A percentile compares a stretch with the other conserved stretches of the same genome.
phyloP scores from a whole-genome alignment of 2,797 vertebrate species.

The Lycodopsis pacificus region DNA sequence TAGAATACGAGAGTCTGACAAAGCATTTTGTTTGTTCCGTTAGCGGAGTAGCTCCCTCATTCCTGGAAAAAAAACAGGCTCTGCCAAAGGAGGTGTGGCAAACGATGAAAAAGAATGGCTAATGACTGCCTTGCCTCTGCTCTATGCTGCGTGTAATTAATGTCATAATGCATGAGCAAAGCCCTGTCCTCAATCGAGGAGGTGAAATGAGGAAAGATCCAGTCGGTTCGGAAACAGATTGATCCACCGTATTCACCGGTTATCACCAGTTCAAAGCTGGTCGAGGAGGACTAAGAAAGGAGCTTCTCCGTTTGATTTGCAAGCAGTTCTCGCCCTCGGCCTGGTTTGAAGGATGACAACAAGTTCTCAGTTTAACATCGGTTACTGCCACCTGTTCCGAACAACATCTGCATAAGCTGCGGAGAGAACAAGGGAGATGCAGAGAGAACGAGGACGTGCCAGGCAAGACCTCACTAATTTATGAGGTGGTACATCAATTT shows the following conservation, averaged over 20 bases:
- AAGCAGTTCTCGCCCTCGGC: conserved; percentile 17
- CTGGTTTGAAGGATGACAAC: conserved; percentile 35
- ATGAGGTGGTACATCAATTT: conserved; percentile 20
- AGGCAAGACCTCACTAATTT: conserved; percentile 30
- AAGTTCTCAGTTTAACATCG: conserved; percentile 28
- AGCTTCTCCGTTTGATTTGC: conserved; percentile 22
- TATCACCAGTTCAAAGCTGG: conserved; percentile 21
- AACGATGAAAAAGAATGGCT: conserved; percentile 55
- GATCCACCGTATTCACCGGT: conserved; percentile 30
- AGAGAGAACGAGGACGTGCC: neutral
- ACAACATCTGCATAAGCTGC: conserved; percentile 31
- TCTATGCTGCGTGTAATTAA: conserved; percentile 27
- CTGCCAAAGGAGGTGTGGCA: conserved; percentile 28
- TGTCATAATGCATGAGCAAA: conserved; percentile 32
- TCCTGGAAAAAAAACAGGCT: conserved; percentile 16
- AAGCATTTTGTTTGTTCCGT: conserved; percentile 32
- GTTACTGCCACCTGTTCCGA: conserved; percentile 1
- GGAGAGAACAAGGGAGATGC: conserved; percentile 4
- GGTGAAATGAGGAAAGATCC: conserved; percentile 34
- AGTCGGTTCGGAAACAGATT: conserved; percentile 20
- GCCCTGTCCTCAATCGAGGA: neutral
- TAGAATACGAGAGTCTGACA: conserved; percentile 5
- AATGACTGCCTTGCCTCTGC: conserved; percentile 34
- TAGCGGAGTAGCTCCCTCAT: conserved; percentile 16
- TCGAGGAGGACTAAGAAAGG: conserved; percentile 20